Evolutionary conservation across 2,888 invertebrate species (phyloP).

Genomic region (Periphyllus acericola): DNA sequence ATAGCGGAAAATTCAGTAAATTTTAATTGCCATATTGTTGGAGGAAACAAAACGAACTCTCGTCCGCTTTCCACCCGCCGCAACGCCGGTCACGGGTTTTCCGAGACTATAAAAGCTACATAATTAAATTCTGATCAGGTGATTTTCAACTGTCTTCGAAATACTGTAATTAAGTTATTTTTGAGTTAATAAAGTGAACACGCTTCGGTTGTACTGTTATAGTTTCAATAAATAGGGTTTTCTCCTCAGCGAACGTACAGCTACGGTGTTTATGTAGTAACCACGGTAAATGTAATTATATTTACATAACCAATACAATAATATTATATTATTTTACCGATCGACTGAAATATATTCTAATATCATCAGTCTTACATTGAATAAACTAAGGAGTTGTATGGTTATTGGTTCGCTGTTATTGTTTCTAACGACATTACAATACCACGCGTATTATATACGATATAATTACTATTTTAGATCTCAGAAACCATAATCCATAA

Average conservation of each 20-base stretch:
- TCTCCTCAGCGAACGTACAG: neutral
- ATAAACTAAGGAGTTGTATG: too few relatives aligned
- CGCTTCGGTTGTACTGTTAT: neutral
- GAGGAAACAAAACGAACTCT: slow-evolving; percentile 16
- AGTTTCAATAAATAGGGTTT: neutral
- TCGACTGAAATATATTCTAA: too few relatives aligned
- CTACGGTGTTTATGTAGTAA: neutral
- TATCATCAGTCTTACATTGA: too few relatives aligned
- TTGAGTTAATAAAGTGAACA: slow-evolving; percentile 3
- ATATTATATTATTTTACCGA: too few relatives aligned
- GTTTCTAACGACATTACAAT: too few relatives aligned
- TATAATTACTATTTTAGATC: too few relatives aligned
- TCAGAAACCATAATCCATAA: too few relatives aligned
- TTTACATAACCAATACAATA: neutral
- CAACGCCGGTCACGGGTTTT: neutral
- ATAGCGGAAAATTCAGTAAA: neutral
- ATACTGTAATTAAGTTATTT: slow-evolving; percentile 26
- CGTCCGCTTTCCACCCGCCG: neutral
- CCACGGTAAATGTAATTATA: neutral
- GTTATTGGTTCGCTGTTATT: too few relatives aligned
- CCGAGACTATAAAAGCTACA: neutral
- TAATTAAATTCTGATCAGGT: slow-evolving; percentile 32
- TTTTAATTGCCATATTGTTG: slow-evolving; percentile 16
- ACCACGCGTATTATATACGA: too few relatives aligned
- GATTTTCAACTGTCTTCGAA: slow-evolving; percentile 32